Conservation (phyloP, 2,113 vertebrate species). For the Atherinomorus stipes region DNA sequence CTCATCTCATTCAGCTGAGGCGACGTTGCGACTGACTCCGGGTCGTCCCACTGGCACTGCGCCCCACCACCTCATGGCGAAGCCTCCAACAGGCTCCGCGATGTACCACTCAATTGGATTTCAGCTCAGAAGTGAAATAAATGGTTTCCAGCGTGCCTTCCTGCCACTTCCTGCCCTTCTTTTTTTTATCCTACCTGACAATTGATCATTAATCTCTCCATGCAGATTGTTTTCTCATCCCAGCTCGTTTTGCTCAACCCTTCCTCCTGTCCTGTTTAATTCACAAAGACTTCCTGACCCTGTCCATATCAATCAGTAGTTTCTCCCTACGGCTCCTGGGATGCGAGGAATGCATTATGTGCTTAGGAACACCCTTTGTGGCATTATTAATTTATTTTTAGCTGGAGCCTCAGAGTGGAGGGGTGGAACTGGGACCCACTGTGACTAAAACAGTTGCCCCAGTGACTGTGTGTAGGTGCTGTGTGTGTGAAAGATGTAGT, state of each 20-base stretch:
- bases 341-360: constrained; percentile 83
- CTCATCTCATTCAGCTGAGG: constrained; percentile 50
- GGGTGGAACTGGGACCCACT: constrained; percentile 47
- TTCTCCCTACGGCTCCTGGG: constrained; percentile 63
- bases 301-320: constrained; percentile 78
- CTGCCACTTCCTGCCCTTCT: constrained; percentile 41
- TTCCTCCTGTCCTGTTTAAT: constrained; percentile 38
- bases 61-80: constrained; percentile 37
- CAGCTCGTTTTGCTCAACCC: constrained; percentile 16
- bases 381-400: constrained; percentile 84
- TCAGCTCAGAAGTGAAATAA: background rate
- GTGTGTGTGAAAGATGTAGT: constrained; percentile 42
- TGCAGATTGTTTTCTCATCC: constrained; percentile 34
- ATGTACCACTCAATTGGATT: constrained; percentile 19
- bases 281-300: constrained; percentile 75
- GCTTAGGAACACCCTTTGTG: constrained; percentile 75
- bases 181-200: constrained; percentile 14
- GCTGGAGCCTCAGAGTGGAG: constrained; percentile 49
- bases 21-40: constrained; percentile 25
- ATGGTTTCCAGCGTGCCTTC: constrained; percentile 9
- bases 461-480: constrained; percentile 65
- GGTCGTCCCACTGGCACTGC: constrained; percentile 54
- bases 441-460: constrained; percentile 53
- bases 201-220: constrained; percentile 24
- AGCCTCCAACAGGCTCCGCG: constrained; percentile 35